Percentiles rank a stretch among this genome's conserved stretches.
Evolutionary conservation across 2,888 invertebrate genomes (phyloP).

Genomic region (Congeria kusceri): DNA sequence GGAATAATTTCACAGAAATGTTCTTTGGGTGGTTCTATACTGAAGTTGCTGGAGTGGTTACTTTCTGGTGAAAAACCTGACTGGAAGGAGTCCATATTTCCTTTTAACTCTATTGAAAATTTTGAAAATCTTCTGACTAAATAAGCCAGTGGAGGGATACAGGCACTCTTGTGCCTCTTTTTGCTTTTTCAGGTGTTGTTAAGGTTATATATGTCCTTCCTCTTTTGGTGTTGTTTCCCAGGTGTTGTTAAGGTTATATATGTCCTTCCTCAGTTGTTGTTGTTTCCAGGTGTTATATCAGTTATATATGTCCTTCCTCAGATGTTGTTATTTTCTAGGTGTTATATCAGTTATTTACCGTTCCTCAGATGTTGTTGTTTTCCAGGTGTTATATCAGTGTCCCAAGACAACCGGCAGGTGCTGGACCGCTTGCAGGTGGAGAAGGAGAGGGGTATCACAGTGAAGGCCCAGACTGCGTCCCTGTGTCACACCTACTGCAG

Average conservation of each 20-base stretch:
- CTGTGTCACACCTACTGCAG: constrained; percentile 89
- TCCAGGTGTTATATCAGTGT: constrained; percentile 85
- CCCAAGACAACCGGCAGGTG: constrained; percentile 85
- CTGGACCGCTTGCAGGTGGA: constrained; percentile 91
- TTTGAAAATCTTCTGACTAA: no score
- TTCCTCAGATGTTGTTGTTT: constrained; percentile 12
- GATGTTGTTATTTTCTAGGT: constrained; percentile 72
- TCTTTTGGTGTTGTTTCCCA: constrained; percentile 81
- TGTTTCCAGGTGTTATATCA: constrained; percentile 84
- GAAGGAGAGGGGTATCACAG: constrained; percentile 98
- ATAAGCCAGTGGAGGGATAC: no score
- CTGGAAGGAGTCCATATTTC: no score
- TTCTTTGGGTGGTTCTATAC: no score
- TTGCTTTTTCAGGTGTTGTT: constrained; percentile 85
- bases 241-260: no score
- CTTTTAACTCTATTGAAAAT: no score
- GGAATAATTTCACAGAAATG: no score
- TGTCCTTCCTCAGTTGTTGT: background rate
- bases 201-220: constrained; percentile 80
- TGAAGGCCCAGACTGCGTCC: constrained; percentile 98
- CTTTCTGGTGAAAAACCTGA: no score
- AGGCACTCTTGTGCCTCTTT: no score
- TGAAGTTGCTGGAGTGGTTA: no score
- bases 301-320: constrained; percentile 83
- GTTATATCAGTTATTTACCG: no score